Percentiles rank a stretch among this genome's conserved stretches.
Conservation (phyloP, 2,113 vertebrate species). For the Panthera tigris region DNA sequence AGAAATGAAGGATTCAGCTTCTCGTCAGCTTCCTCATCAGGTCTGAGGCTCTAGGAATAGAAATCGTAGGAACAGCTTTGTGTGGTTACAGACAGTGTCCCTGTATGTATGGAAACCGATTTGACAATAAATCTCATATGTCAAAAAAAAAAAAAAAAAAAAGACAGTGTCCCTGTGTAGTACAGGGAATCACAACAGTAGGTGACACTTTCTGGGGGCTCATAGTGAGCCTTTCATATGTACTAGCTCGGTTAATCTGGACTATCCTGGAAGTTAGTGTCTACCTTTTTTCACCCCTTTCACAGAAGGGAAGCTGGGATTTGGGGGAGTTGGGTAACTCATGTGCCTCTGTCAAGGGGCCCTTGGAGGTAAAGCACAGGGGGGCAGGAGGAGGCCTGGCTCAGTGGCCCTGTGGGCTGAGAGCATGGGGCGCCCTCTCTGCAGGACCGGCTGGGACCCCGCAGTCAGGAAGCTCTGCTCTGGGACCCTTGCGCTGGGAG, state of each 20-base stretch:
- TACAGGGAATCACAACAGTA: accelerated
- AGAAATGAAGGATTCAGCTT: conserved; percentile 82
- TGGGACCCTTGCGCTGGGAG: neutral
- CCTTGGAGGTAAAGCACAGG: accelerated
- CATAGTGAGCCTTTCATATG: neutral
- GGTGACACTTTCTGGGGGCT: neutral
- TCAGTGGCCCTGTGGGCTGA: neutral
- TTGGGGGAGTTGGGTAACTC: neutral
- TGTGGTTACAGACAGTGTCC: accelerated
- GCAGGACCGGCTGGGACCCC: neutral
- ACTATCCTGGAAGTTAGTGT: neutral
- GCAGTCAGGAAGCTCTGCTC: neutral
- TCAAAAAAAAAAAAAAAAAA: no score
- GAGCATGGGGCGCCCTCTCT: neutral
- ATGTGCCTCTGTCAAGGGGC: accelerated
- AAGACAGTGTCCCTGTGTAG: accelerated
- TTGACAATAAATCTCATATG: no score
- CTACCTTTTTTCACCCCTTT: neutral
- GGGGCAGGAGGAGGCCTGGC: accelerated
- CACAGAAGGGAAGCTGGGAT: neutral
- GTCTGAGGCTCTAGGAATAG: conserved; percentile 72
- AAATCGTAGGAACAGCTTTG: neutral
- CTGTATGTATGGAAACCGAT: no score
- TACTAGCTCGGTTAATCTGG: neutral
- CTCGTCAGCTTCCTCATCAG: conserved; percentile 77